Percentiles rank a stretch among this genome's conserved stretches.
Conservation (phyloP, 2,797 vertebrate species). For the Prunella strophiata region DNA sequence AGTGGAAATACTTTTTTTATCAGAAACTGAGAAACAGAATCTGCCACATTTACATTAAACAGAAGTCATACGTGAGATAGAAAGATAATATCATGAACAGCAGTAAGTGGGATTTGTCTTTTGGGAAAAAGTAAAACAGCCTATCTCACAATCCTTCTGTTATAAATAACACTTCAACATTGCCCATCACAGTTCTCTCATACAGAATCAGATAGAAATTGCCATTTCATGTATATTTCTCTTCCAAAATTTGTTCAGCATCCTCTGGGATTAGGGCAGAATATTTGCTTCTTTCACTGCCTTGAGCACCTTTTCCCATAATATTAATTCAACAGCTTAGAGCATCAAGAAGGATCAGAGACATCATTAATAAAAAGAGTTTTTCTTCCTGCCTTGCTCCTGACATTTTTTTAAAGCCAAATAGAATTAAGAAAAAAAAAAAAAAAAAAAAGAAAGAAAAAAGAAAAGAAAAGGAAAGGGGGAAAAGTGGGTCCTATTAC, state of each 20-base stretch:
- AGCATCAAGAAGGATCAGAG: constrained; percentile 46
- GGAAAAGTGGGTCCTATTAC: not conserved
- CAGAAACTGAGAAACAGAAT: not conserved
- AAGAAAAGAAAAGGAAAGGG: not conserved
- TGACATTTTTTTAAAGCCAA: constrained; percentile 52
- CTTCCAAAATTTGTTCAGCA: constrained; percentile 45
- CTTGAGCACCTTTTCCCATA: constrained; percentile 36
- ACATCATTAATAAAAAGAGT: constrained; percentile 49
- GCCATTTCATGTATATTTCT: not conserved
- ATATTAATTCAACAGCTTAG: constrained; percentile 61
- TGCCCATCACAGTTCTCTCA: not conserved
- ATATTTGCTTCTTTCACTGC: constrained; percentile 65
- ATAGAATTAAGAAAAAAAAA: not conserved
- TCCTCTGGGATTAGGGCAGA: constrained; percentile 46
- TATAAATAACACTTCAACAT: not conserved
- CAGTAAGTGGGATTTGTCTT: not conserved
- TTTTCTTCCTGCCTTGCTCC: constrained; percentile 51
- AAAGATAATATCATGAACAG: not conserved
- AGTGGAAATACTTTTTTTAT: not conserved
- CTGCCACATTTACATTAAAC: not conserved
- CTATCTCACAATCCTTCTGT: not conserved
- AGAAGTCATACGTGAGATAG: not conserved
- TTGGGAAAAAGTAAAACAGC: not conserved
- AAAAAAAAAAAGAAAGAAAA: not conserved
- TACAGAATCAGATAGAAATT: not conserved